These are phyloP conservation scores for Eulemur mongoz DNA, from an alignment of 2,797 vertebrate species.

Conservation along the genomic window DNA sequence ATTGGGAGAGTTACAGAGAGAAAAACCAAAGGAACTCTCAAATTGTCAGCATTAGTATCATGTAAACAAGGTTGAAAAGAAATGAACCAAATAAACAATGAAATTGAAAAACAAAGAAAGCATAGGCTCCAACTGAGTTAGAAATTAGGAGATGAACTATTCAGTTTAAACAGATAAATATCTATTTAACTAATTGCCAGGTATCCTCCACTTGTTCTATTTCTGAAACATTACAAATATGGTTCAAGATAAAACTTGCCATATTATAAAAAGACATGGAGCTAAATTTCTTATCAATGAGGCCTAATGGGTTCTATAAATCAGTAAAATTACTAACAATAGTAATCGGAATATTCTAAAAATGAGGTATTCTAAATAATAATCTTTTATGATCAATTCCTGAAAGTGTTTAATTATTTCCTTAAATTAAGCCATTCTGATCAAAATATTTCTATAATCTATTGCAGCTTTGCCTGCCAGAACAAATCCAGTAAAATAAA, in stretches of 20 bases:
- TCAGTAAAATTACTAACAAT: background rate
- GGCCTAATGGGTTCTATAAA: background rate
- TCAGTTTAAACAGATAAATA: background rate
- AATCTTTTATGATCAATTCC: background rate
- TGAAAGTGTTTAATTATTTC: background rate
- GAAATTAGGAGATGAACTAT: background rate
- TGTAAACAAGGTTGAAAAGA: background rate
- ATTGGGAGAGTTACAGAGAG: background rate
- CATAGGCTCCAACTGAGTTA: background rate
- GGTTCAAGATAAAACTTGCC: background rate
- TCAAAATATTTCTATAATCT: background rate
- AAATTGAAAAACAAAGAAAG: background rate
- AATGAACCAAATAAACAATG: background rate
- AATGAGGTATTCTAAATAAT: background rate
- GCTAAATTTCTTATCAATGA: background rate
- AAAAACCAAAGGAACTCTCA: background rate
- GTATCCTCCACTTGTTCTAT: background rate
- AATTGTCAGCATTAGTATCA: background rate
- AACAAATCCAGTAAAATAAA: background rate
- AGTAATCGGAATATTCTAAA: background rate
- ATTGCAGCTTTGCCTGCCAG: background rate
- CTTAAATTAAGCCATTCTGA: background rate
- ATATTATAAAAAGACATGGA: background rate
- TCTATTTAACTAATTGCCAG: background rate
- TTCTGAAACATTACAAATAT: background rate